These are phyloP conservation scores for Brachionus paranguensis DNA, from an alignment of 1,140 invertebrate species.

Conservation along the genomic window DNA sequence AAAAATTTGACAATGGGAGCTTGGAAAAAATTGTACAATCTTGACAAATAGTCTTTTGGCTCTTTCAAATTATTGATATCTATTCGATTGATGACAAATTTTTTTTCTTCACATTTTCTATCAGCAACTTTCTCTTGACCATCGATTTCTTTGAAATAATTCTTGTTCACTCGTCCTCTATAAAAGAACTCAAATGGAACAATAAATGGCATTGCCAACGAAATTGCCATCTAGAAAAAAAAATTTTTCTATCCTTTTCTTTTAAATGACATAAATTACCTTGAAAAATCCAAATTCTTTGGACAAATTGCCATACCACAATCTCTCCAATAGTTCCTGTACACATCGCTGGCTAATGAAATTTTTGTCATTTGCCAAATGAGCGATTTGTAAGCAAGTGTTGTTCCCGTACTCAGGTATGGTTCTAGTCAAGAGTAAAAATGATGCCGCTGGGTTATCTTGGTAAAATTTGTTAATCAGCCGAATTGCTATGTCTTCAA, in stretches of 20 bases:
- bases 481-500: neutral
- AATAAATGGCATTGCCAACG: neutral
- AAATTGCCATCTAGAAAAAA: neutral
- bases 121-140: neutral
- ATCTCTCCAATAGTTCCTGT: neutral
- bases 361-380: constrained; percentile 2
- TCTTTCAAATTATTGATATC: neutral
- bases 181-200: neutral
- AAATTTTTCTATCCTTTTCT: neutral
- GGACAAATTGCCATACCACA: constrained; percentile 30
- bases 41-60: neutral
- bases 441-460: neutral
- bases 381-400: constrained; percentile 18
- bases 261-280: neutral
- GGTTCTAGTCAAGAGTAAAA: neutral
- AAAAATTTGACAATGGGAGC: constrained; percentile 29
- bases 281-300: neutral
- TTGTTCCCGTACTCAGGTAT: constrained; percentile 1
- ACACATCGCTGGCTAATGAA: constrained; percentile 22
- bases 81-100: neutral
- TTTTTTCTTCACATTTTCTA: neutral
- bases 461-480: neutral
- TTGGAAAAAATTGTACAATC: neutral
- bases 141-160: neutral
- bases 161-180: neutral